phyloP scores from a whole-genome alignment of 2,888 invertebrate genomes.

The Drosophila incognita region DNA sequence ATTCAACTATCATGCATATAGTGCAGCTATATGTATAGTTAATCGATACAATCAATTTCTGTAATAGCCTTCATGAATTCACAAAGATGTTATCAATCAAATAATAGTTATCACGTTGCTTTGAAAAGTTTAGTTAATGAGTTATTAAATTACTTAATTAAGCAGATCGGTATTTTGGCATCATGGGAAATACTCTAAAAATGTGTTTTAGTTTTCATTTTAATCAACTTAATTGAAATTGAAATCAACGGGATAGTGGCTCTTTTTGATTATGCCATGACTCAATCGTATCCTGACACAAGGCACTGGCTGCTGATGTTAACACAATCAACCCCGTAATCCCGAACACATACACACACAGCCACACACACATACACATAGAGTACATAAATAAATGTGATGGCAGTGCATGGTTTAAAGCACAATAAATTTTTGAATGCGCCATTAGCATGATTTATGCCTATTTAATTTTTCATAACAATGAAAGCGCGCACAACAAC shows the following conservation, averaged over 20 bases:
- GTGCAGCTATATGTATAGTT: background rate
- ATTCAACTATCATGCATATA: background rate
- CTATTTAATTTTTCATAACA: conserved; percentile 81
- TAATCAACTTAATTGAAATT: conserved; percentile 74
- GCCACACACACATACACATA: conserved; percentile 46
- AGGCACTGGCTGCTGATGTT: conserved; percentile 15
- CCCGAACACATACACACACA: conserved; percentile 15
- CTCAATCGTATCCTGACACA: conserved; percentile 26
- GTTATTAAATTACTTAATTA: background rate
- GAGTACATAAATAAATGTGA: conserved; percentile 65
- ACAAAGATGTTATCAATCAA: background rate
- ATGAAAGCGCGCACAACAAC: conserved; percentile 56
- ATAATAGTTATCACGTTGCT: background rate
- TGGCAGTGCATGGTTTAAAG: conserved; percentile 65
- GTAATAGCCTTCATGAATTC: background rate
- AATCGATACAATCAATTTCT: background rate
- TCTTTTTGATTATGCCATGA: conserved; percentile 24
- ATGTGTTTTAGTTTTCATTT: conserved; percentile 19
- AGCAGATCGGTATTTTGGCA: background rate
- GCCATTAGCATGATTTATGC: conserved; percentile 81
- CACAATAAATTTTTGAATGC: conserved; percentile 81
- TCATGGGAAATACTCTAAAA: background rate
- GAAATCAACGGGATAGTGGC: conserved; percentile 8
- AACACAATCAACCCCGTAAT: conserved; percentile 40
- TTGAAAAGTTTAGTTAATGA: background rate